A percentile compares a stretch with the other conserved stretches of the same genome.
Evolutionary conservation across 2,888 invertebrate species (phyloP).

Genomic region (Zootermopsis nevadensis): DNA sequence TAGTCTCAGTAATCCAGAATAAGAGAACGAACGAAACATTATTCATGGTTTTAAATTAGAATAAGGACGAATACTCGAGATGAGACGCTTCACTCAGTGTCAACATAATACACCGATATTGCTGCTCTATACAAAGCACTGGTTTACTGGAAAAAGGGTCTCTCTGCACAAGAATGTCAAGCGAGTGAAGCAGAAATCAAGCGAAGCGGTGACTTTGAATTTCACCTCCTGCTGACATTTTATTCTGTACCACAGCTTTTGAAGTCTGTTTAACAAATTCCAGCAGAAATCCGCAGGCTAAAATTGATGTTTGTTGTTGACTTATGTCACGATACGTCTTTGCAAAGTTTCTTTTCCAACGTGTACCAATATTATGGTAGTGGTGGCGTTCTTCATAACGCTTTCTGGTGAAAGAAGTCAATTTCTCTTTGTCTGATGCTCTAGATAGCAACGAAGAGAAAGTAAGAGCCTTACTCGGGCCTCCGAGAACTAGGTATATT

Average conservation of each 20-base stretch:
- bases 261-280: not conserved
- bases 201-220: conserved; percentile 12
- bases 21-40: too few species aligned
- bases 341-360: not conserved
- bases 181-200: conserved; percentile 16
- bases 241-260: not conserved
- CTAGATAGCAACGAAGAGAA: too few species aligned
- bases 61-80: not conserved
- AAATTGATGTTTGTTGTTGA: not conserved
- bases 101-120: conserved; percentile 27
- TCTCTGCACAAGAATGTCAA: conserved; percentile 2
- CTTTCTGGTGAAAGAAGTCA: not conserved
- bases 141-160: not conserved
- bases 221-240: not conserved
- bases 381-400: not conserved
- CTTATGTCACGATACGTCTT: not conserved
- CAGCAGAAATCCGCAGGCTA: not conserved
- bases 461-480: too few species aligned
- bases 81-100: conserved; percentile 12
- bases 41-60: too few species aligned
- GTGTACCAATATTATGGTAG: not conserved
- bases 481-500: too few species aligned
- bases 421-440: too few species aligned
- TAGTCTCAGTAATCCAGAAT: too few species aligned
- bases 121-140: not conserved